Evolutionary conservation across 2,888 invertebrate species (phyloP).

Genomic region (Melikaiella ostensackeni): DNA sequence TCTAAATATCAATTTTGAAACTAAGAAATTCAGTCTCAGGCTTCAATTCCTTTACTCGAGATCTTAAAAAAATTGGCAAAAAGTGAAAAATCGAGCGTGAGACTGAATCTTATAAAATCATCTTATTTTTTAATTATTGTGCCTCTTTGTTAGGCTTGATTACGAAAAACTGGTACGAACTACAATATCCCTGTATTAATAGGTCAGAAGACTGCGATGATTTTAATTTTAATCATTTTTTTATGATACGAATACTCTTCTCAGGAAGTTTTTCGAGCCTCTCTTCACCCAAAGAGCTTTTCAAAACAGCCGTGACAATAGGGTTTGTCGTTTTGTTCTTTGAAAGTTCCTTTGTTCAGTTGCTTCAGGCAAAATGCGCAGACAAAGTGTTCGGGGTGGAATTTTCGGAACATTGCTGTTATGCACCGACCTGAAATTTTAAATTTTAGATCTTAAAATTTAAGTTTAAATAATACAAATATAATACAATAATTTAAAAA

Average conservation of each 20-base stretch:
- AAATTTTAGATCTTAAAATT: background rate
- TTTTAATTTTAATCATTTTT: slow-evolving; percentile 39
- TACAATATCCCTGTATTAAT: slow-evolving; percentile 46
- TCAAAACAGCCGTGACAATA: slow-evolving; percentile 99
- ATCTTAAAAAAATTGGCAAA: background rate
- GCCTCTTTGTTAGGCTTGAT: background rate
- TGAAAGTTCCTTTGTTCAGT: slow-evolving; percentile 99
- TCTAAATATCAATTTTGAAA: slow-evolving; percentile 9
- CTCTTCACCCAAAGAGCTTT: slow-evolving; percentile 92
- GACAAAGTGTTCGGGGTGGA: slow-evolving; percentile 99
- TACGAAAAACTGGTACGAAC: slow-evolving; percentile 21
- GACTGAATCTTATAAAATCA: background rate
- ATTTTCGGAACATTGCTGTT: slow-evolving; percentile 99
- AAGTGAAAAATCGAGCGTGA: background rate
- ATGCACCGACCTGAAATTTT: slow-evolving; percentile 88
- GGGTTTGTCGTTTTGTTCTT: slow-evolving; percentile 99
- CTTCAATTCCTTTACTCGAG: background rate
- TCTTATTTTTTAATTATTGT: background rate
- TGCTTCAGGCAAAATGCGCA: slow-evolving; percentile 99
- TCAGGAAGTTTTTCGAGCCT: background rate
- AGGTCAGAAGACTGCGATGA: slow-evolving; percentile 26
- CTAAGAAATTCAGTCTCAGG: background rate
- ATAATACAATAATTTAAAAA: too few relatives aligned
- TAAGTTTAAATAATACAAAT: too few relatives aligned
- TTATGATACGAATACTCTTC: background rate